These are phyloP conservation scores for Catharus ustulatus DNA, from an alignment of 2,797 vertebrate genomes.

Conservation along the genomic window DNA sequence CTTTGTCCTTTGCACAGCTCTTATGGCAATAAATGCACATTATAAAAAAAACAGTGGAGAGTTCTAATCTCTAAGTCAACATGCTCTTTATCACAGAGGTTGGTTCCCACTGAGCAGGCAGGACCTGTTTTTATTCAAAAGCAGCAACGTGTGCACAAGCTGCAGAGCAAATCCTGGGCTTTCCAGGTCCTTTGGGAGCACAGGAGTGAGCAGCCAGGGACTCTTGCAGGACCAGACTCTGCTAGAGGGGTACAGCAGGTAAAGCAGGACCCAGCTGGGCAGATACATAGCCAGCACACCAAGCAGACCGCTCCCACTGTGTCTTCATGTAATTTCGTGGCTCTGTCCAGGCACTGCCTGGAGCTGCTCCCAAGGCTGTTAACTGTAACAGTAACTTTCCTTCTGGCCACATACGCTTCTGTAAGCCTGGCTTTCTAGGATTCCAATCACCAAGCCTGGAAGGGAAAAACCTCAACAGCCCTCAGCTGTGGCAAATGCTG, in stretches of 20 bases:
- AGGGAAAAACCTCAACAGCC: neutral
- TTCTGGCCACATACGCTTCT: neutral
- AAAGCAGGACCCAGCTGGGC: neutral
- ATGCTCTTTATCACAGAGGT: neutral
- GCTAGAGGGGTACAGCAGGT: neutral
- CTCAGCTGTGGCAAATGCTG: neutral
- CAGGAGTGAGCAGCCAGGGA: neutral
- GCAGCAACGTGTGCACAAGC: rapidly evolving
- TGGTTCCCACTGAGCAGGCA: neutral
- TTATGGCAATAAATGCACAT: neutral
- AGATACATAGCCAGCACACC: rapidly evolving
- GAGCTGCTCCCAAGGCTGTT: neutral
- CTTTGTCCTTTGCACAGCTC: neutral
- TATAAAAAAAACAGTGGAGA: neutral
- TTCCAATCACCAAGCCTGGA: neutral
- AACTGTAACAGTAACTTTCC: neutral
- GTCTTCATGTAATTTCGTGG: neutral
- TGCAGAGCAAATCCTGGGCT: neutral
- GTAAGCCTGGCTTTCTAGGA: neutral
- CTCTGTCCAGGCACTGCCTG: neutral
- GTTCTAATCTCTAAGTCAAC: conserved; percentile 3
- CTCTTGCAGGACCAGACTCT: neutral
- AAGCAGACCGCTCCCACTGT: neutral
- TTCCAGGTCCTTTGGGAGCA: neutral
- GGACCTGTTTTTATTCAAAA: neutral